Conservation (phyloP, 2,888 invertebrate genomes). For the Hypselothyrea guttata region DNA sequence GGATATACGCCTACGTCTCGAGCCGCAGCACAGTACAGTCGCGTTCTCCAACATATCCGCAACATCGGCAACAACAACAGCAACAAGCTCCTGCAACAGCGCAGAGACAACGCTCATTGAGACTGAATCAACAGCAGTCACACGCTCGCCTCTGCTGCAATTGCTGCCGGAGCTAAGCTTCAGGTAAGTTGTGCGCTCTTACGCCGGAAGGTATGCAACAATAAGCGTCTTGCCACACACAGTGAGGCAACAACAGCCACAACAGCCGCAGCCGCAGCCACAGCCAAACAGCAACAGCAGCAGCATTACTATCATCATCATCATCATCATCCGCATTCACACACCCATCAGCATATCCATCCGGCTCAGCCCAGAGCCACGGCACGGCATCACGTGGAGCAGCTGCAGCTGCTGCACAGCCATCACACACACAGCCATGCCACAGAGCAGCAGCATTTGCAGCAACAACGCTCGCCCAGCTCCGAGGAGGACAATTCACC, state of each 20-base stretch:
- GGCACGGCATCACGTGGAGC: conserved; percentile 61
- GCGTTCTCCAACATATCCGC: conserved; percentile 44
- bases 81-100: conserved; percentile 14
- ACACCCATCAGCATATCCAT: conserved; percentile 25
- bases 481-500: conserved; percentile 95
- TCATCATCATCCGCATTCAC: conserved; percentile 52
- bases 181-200: conserved; percentile 52
- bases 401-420: conserved; percentile 67
- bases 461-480: conserved; percentile 83
- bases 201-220: conserved; percentile 23
- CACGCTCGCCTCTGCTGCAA: conserved; percentile 33
- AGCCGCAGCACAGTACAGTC: conserved; percentile 72
- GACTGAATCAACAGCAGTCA: conserved; percentile 33
- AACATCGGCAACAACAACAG: conserved; percentile 35
- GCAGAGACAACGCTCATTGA: conserved; percentile 68
- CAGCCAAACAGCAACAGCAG: conserved; percentile 43
- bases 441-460: conserved; percentile 45
- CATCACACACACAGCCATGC: conserved; percentile 47
- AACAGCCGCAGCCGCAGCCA: conserved; percentile 34
- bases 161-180: conserved; percentile 67
- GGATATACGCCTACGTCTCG: conserved; percentile 81
- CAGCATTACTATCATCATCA: conserved; percentile 54
- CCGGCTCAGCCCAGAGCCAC: conserved; percentile 37
- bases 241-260: conserved; percentile 29
- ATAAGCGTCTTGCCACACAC: conserved; percentile 7